A percentile compares a stretch with the other conserved stretches of the same genome.
Evolutionary conservation across 1,140 invertebrate genomes (phyloP).

Genomic region (Oncopeltus fasciatus): DNA sequence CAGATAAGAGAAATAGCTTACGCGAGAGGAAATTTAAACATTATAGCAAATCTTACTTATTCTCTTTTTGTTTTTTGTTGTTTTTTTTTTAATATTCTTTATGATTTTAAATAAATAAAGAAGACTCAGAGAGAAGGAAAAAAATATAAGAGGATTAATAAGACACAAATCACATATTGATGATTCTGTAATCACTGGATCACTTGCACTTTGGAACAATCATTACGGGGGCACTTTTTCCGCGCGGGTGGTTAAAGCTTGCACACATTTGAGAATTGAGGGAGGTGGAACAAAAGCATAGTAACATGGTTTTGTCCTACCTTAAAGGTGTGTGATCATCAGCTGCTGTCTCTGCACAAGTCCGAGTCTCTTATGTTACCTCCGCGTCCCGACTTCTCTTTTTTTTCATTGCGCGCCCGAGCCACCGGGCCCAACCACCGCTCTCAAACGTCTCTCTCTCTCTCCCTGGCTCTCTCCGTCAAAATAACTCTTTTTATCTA

Average conservation of each 20-base stretch:
- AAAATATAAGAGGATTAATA: not conserved
- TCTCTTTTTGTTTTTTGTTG: not conserved
- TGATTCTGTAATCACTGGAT: constrained; percentile 12
- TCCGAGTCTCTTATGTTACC: no score
- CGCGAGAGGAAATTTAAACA: not conserved
- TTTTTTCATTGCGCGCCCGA: no score
- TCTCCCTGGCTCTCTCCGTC: not conserved
- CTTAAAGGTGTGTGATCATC: constrained; percentile 8
- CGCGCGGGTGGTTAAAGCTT: not conserved
- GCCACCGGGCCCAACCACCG: not conserved
- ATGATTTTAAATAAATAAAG: not conserved
- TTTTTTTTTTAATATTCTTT: no score
- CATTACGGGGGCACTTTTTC: constrained; percentile 4
- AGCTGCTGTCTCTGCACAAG: not conserved
- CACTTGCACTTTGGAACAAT: constrained; percentile 9
- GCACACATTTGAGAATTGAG: constrained; percentile 5
- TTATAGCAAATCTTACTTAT: not conserved
- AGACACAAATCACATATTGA: constrained; percentile 6
- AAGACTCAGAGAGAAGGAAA: constrained; percentile 5
- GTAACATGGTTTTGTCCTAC: constrained; percentile 18
- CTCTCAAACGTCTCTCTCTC: not conserved
- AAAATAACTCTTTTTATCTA: constrained; percentile 13
- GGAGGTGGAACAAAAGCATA: constrained; percentile 19
- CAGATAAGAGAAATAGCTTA: constrained; percentile 2
- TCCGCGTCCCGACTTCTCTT: no score